A percentile compares a stretch with the other conserved stretches of the same genome.
Evolutionary conservation across 1,140 invertebrate species (phyloP).

Genomic region (Drosophila orena): DNA sequence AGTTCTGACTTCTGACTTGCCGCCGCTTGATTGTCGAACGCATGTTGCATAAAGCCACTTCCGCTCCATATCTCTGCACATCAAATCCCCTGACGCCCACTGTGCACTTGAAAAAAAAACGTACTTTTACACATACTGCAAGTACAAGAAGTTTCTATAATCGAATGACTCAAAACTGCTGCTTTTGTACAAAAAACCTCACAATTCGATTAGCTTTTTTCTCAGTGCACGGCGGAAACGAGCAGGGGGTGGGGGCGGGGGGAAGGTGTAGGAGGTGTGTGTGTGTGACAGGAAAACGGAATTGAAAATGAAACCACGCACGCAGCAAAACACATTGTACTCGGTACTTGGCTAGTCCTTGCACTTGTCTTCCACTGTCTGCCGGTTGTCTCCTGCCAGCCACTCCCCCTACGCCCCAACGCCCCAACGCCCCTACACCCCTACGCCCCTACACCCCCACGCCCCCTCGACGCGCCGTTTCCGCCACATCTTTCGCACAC

Average conservation of each 20-base stretch:
- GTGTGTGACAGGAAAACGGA: slow-evolving; percentile 13
- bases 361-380: slow-evolving; percentile 32
- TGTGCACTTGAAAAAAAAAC: background rate
- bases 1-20: slow-evolving; percentile 34
- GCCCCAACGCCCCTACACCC: background rate
- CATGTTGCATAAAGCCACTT: slow-evolving; percentile 16
- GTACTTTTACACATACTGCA: background rate
- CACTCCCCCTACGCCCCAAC: background rate
- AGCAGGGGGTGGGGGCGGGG: background rate
- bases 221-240: slow-evolving; percentile 12
- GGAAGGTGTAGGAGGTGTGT: background rate
- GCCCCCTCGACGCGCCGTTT: no score
- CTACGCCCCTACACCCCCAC: background rate
- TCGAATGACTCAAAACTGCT: no score
- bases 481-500: slow-evolving; percentile 1
- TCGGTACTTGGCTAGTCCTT: slow-evolving; percentile 11
- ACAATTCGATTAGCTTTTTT: background rate
- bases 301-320: slow-evolving; percentile 52
- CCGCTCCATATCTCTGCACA: background rate
- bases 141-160: background rate
- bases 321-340: slow-evolving; percentile 42
- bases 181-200: no score
- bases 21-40: slow-evolving; percentile 37
- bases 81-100: background rate
- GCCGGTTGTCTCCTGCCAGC: slow-evolving; percentile 18